A percentile compares a stretch with the other conserved stretches of the same genome.
These are phyloP conservation scores for Hylyphantes graminicola DNA, from an alignment of 1,140 invertebrate species.

Conservation along the genomic window DNA sequence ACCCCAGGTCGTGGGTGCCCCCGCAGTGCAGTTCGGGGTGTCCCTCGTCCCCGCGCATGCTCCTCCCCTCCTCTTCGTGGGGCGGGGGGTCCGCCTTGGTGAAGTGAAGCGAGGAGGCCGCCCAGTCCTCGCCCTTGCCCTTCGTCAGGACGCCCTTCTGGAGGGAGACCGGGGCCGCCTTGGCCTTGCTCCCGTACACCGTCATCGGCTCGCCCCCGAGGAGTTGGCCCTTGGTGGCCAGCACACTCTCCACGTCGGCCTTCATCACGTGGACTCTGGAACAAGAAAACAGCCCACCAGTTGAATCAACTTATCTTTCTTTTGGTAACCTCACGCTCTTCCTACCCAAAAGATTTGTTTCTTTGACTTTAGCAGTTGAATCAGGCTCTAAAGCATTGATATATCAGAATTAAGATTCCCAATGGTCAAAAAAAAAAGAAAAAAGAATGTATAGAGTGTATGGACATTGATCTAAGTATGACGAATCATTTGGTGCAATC, in stretches of 20 bases:
- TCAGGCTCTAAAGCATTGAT: background rate
- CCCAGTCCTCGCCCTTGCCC: conserved; percentile 43
- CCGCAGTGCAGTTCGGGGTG: conserved; percentile 60
- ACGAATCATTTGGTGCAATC: too few relatives aligned
- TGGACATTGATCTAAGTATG: too few relatives aligned
- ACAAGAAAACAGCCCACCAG: background rate
- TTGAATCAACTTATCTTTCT: background rate
- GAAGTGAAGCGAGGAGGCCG: conserved; percentile 38
- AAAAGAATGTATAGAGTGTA: too few relatives aligned
- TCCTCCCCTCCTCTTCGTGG: background rate
- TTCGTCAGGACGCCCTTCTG: conserved; percentile 26
- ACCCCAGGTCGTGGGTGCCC: conserved; percentile 63
- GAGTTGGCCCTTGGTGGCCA: conserved; percentile 16
- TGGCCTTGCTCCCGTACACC: conserved; percentile 22
- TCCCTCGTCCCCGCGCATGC: conserved; percentile 1
- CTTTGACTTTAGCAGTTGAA: background rate
- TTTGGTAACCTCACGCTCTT: background rate
- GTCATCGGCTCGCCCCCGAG: background rate
- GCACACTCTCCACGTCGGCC: conserved; percentile 25
- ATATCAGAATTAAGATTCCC: background rate
- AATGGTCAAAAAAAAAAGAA: background rate
- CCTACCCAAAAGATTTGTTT: background rate
- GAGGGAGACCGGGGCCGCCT: conserved; percentile 12
- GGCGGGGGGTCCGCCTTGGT: conserved; percentile 28
- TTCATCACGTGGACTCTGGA: conserved; percentile 35